Percentiles rank a stretch among this genome's conserved stretches.
These are phyloP conservation scores for Drosophila parthenogenetica DNA, from an alignment of 2,888 invertebrate genomes.

Conservation along the genomic window DNA sequence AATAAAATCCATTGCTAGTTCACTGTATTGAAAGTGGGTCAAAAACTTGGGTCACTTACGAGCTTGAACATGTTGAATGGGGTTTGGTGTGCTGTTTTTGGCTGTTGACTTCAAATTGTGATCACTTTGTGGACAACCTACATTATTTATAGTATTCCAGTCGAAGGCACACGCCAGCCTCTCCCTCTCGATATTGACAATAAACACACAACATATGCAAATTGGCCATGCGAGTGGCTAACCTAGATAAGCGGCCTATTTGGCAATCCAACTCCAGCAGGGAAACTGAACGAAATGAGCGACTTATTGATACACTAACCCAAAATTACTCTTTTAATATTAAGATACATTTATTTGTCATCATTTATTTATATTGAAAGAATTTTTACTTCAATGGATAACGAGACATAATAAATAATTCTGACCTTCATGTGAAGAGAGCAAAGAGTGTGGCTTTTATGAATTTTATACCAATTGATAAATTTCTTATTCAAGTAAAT, in stretches of 20 bases:
- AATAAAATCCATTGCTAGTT: background rate
- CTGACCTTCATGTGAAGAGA: no score
- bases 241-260: slow-evolving; percentile 54
- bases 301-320: slow-evolving; percentile 33
- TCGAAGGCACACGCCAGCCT: slow-evolving; percentile 13
- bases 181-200: slow-evolving; percentile 24
- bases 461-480: no score
- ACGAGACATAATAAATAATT: no score
- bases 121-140: slow-evolving; percentile 18
- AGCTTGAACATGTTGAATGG: slow-evolving; percentile 66
- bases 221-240: slow-evolving; percentile 39
- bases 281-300: background rate
- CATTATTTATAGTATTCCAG: slow-evolving; percentile 59
- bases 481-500: no score
- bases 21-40: background rate
- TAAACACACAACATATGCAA: slow-evolving; percentile 61
- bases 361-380: no score
- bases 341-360: no score
- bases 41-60: slow-evolving; percentile 54
- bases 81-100: slow-evolving; percentile 30
- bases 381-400: no score
- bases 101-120: slow-evolving; percentile 39
- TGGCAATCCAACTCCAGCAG: slow-evolving; percentile 31
- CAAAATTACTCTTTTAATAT: background rate
- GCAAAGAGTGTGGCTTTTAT: no score